A percentile compares a stretch with the other conserved stretches of the same genome.
Conservation (phyloP, 2,888 invertebrate species). For the Falcaria lacertinaria region DNA sequence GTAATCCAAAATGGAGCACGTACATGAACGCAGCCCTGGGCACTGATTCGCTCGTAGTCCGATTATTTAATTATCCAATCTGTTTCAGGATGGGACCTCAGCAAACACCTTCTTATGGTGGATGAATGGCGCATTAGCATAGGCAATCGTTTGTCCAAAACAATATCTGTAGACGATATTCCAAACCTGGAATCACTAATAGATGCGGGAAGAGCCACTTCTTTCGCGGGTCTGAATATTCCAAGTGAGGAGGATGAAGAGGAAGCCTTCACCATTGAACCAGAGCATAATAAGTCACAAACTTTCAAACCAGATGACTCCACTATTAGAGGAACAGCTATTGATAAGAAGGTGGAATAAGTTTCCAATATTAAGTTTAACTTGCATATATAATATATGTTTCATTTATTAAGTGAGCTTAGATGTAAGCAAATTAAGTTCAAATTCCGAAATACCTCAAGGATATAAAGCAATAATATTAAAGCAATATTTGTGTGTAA, state of each 20-base stretch:
- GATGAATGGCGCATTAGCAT: conserved; percentile 77
- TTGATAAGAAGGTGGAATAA: neutral
- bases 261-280: conserved; percentile 15
- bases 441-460: no score
- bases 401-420: neutral
- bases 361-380: neutral
- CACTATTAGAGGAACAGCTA: neutral
- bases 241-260: conserved; percentile 5
- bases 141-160: conserved; percentile 6
- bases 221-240: conserved; percentile 9
- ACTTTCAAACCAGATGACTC: neutral
- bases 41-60: no score
- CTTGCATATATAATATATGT: no score
- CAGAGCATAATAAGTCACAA: conserved; percentile 3
- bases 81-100: conserved; percentile 79
- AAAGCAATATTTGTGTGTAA: no score
- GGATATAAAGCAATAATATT: no score
- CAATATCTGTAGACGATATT: conserved; percentile 8
- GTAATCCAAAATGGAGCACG: no score
- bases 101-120: conserved; percentile 77
- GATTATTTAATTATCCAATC: no score
- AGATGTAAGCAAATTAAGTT: neutral
- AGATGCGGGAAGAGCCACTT: conserved; percentile 3
- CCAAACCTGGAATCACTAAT: conserved; percentile 5
- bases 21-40: no score